Evolutionary conservation across 2,797 vertebrate species (phyloP).

Genomic region (Periparus ater): DNA sequence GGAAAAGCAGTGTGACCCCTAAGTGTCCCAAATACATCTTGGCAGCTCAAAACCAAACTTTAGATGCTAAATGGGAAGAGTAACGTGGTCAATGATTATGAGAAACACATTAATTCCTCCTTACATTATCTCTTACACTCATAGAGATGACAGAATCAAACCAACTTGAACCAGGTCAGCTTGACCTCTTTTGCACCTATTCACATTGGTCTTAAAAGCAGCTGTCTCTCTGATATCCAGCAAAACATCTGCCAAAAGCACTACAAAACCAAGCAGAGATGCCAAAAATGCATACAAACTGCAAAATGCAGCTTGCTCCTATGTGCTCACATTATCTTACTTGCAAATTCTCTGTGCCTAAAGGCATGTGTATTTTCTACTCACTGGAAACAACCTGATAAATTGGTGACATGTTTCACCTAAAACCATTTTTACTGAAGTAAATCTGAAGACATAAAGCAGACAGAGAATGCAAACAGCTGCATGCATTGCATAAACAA

Average conservation of each 20-base stretch:
- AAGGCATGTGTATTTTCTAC: not conserved
- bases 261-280: not conserved
- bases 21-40: not conserved
- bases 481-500: not conserved
- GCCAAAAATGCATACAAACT: not conserved
- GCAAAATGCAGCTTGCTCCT: not conserved
- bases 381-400: not conserved
- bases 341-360: not conserved
- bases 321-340: not conserved
- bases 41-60: not conserved
- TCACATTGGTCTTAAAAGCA: not conserved
- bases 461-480: not conserved
- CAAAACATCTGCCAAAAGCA: conserved; percentile 14
- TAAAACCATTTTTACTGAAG: not conserved
- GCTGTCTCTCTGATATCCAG: not conserved
- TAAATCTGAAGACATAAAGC: not conserved
- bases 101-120: not conserved
- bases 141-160: not conserved
- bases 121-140: not conserved
- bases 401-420: not conserved
- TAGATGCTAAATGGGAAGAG: not conserved
- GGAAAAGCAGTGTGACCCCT: not conserved
- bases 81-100: not conserved
- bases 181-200: not conserved
- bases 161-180: not conserved